A percentile compares a stretch with the other conserved stretches of the same genome.
Evolutionary conservation across 1,140 invertebrate genomes (phyloP).

Genomic region (Paraescarpia echinospica): DNA sequence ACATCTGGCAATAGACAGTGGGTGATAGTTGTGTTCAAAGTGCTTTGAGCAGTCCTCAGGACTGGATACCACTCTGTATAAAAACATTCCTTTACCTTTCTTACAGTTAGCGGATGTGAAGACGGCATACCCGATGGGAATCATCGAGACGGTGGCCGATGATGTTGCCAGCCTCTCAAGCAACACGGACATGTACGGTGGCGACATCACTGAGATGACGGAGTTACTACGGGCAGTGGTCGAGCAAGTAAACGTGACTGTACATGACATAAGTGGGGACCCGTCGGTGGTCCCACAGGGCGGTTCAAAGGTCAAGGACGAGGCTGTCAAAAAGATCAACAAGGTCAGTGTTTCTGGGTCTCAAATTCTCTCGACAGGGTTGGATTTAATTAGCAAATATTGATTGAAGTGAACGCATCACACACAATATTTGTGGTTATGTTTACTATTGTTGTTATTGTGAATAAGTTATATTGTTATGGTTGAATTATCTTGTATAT

Average conservation of each 20-base stretch:
- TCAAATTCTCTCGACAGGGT: too few relatives aligned
- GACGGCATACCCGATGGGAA: background rate
- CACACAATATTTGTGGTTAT: too few relatives aligned
- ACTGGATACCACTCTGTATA: too few relatives aligned
- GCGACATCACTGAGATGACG: conserved; percentile 10
- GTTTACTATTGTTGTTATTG: too few relatives aligned
- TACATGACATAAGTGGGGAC: background rate
- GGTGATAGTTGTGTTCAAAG: background rate
- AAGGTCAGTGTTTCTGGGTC: background rate
- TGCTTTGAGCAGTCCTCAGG: background rate
- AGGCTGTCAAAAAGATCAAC: background rate
- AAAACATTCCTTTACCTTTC: background rate
- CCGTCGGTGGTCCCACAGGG: background rate
- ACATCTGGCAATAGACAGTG: background rate
- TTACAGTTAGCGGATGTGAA: background rate
- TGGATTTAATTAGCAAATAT: too few relatives aligned
- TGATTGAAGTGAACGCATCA: too few relatives aligned
- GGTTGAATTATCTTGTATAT: too few relatives aligned
- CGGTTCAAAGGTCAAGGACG: background rate
- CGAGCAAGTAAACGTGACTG: background rate
- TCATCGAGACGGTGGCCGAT: background rate
- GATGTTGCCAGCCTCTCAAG: background rate
- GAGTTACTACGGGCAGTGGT: conserved; percentile 7
- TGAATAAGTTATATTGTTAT: too few relatives aligned
- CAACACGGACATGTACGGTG: conserved; percentile 1